Evolutionary conservation across 2,113 vertebrate genomes (phyloP), one percentile per base, ranked within the genome.

Genomic region (Gallinago undulata): DNA sequence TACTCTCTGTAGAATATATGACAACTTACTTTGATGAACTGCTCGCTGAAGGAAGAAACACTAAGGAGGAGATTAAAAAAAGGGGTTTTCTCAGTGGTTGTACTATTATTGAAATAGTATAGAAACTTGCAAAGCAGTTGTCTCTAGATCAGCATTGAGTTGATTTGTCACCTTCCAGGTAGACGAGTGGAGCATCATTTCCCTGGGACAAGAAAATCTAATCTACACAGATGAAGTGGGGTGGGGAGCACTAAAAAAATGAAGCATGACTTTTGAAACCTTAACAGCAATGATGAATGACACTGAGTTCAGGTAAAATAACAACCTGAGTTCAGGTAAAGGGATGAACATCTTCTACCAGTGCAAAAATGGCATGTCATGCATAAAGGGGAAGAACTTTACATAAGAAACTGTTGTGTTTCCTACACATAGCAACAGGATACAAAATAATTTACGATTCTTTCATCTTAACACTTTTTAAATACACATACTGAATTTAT

Each of bases 281-380:
- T 4, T 39, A 81, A 10, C 35, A 76, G 33, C 23, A 78, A 48
- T 11, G 1, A 24, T 81, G 53, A 87, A 66, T 41, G 31, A 62
- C 27, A 17, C 35, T 18, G 25, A 83, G 17, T 70, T 59, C 51
- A 59, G 17, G 23, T 18, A 68, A 83, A 91, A 64, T 23, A 76
- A 55, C 39, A 43, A 43, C 21, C 16, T 27, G 17, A 45, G 12
- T 33, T 79, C 30, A 63, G 37, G 14, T 51, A 66, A 66, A 33
- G 10, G 57, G 43, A 25, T 0, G 2, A 70, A 55, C 11, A 7
- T 2, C 9, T 67, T 75, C 70, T 59, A 62, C 10, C 21, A 47
- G 17, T 28, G 17, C 0, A 39, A 67, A 39, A 41, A 41, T 53
- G 0, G 28, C 4, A 41, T 0, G 2, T 17, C 13, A 39, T 3